These are phyloP conservation scores for Drosophila ohnishii DNA, from an alignment of 1,140 invertebrate species.

Conservation along the genomic window DNA sequence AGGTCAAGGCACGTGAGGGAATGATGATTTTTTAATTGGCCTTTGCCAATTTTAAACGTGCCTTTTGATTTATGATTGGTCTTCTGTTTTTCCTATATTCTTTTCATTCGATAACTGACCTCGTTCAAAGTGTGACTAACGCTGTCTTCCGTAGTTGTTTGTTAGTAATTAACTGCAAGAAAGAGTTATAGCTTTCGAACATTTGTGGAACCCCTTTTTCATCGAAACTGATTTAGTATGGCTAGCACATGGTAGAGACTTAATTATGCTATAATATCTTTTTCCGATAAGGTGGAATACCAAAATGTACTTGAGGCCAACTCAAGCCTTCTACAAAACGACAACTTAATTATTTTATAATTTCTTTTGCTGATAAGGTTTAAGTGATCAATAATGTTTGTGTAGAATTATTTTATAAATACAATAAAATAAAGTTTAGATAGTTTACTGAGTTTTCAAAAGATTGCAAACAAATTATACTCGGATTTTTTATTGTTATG, in stretches of 20 bases:
- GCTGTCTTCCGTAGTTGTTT: not conserved
- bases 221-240: constrained; percentile 4
- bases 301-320: not conserved
- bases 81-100: too few species aligned
- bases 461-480: not conserved
- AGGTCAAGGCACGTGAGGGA: constrained; percentile 17
- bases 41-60: constrained; percentile 8
- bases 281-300: constrained; percentile 11
- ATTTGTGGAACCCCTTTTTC: not conserved
- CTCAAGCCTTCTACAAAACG: not conserved
- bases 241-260: too few species aligned
- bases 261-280: constrained; percentile 1
- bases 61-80: constrained; percentile 5
- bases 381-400: not conserved
- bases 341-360: constrained; percentile 9
- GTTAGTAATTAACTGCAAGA: not conserved
- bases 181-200: not conserved
- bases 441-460: not conserved
- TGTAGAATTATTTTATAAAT: not conserved
- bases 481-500: not conserved
- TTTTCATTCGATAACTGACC: constrained; percentile 13
- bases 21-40: constrained; percentile 14
- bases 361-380: not conserved
- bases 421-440: not conserved
- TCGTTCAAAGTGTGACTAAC: constrained; percentile 10